Base-by-base conservation (phyloP, 2,113 vertebrate species). In the Halcyon malimbica region DNA sequence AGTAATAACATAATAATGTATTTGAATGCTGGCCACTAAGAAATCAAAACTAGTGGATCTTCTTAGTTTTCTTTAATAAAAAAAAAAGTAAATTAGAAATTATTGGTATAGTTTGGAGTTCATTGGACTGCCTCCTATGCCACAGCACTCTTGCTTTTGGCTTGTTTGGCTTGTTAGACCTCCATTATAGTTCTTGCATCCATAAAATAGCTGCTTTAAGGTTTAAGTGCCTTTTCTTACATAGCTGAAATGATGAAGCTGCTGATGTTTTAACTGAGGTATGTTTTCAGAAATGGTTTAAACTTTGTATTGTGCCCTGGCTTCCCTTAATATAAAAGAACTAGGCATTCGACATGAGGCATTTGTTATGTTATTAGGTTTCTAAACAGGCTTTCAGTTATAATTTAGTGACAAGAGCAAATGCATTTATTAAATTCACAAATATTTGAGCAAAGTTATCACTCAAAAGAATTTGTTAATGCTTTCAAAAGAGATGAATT, bases 11-110 rank as follows among this genome's bases (percentile, higher is more conserved):
- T 91, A 12, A 68, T 83, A 53, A 73, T 93, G 57, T 90, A 57
- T 93, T 89, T 81, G 48, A 87, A 83, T 73, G 86, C 78, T 94
- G 64, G 15, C 82, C 90, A 93, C 79, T 70, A 83, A 90, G 71
- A 97, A 93, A 95, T 79, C 65, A 89, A 85, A 93, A 93, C 81
- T 88, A 92, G 33, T 95, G 56, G 89, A 87, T 42, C 26, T 69
- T 71, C 25, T 70, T 80, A 9, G 4, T 79, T 85, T 56, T 69
- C 28, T 89, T 77, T 78, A 44, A 23, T 44, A 85, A 37, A 65
- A 83, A 81, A 64, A 95, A 11, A 51, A 25, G 35, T 35, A 76
- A 53, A 28, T 29, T 19, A 56, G n/a, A 68, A 62, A 41, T 12
- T 21, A 13, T 46, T 68, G 19, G 6, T 56, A 8, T 9, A 63